Evolutionary conservation across 2,888 invertebrate species (phyloP).

Genomic region (Bellardia pandia): DNA sequence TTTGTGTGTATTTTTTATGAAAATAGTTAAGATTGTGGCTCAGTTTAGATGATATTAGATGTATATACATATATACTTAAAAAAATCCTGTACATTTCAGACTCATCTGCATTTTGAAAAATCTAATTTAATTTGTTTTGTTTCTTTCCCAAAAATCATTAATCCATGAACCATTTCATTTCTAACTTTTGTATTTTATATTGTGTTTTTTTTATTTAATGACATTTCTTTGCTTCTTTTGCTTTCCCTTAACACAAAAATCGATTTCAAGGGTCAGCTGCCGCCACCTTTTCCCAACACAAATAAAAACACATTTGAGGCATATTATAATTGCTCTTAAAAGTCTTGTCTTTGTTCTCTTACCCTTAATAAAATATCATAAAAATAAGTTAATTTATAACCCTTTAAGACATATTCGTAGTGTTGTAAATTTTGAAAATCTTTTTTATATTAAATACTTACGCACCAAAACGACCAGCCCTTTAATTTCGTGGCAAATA

Average conservation of each 20-base stretch:
- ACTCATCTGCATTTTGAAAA: slow-evolving; percentile 12
- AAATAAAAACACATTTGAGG: neutral
- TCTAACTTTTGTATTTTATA: neutral
- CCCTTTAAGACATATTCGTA: slow-evolving; percentile 22
- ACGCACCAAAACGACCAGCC: neutral
- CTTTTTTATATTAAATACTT: slow-evolving; percentile 11
- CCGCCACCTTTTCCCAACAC: neutral
- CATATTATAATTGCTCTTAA: slow-evolving; percentile 35
- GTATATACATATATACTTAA: too few species aligned
- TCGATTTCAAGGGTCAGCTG: slow-evolving; percentile 17
- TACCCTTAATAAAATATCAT: neutral
- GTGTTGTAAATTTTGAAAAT: slow-evolving; percentile 4
- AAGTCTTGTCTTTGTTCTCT: neutral
- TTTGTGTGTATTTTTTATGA: too few species aligned
- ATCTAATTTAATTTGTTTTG: neutral
- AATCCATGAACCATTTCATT: slow-evolving; percentile 17
- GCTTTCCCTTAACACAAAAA: neutral
- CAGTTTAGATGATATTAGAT: too few species aligned
- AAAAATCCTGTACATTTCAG: too few species aligned
- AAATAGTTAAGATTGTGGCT: too few species aligned
- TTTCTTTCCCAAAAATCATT: neutral
- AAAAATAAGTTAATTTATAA: slow-evolving; percentile 34
- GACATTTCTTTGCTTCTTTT: neutral
- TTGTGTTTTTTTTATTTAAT: slow-evolving; percentile 11
- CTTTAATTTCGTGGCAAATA: slow-evolving; percentile 37